These are phyloP conservation scores for Anabas testudineus DNA, from an alignment of 2,797 vertebrate genomes.

Conservation along the genomic window DNA sequence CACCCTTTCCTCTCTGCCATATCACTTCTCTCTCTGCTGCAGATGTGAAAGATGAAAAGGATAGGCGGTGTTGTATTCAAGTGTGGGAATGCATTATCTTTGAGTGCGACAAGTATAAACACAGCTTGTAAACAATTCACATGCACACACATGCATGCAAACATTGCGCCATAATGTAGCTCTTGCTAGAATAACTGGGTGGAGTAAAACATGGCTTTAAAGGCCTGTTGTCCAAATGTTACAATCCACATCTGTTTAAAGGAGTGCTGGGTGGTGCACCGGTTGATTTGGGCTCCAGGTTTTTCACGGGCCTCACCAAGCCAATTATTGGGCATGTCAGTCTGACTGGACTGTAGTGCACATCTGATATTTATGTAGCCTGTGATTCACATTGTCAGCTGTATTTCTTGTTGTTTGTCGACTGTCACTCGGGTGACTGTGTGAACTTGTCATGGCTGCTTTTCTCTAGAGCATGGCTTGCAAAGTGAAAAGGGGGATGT, in stretches of 20 bases:
- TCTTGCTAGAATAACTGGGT: conserved; percentile 39
- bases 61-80: conserved; percentile 64
- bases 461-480: too few relatives aligned
- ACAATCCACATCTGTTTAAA: conserved; percentile 61
- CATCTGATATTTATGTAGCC: too few relatives aligned
- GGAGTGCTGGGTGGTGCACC: background rate
- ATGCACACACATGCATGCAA: conserved; percentile 19
- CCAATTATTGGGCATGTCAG: too few relatives aligned
- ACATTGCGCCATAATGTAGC: conserved; percentile 39
- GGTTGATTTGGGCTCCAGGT: too few relatives aligned
- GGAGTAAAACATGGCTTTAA: conserved; percentile 56
- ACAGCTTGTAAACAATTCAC: conserved; percentile 57
- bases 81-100: conserved; percentile 71
- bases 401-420: too few relatives aligned
- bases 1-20: conserved; percentile 60
- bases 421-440: too few relatives aligned
- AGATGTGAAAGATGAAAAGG: conserved; percentile 69
- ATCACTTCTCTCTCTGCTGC: conserved; percentile 54
- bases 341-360: too few relatives aligned
- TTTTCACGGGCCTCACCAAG: too few relatives aligned
- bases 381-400: too few relatives aligned
- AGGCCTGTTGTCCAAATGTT: conserved; percentile 54
- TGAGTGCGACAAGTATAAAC: conserved; percentile 74
- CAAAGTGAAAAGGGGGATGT: too few relatives aligned
- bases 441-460: too few relatives aligned